phyloP scores from a whole-genome alignment of 2,113 vertebrate species.

The Verasper variegatus region DNA sequence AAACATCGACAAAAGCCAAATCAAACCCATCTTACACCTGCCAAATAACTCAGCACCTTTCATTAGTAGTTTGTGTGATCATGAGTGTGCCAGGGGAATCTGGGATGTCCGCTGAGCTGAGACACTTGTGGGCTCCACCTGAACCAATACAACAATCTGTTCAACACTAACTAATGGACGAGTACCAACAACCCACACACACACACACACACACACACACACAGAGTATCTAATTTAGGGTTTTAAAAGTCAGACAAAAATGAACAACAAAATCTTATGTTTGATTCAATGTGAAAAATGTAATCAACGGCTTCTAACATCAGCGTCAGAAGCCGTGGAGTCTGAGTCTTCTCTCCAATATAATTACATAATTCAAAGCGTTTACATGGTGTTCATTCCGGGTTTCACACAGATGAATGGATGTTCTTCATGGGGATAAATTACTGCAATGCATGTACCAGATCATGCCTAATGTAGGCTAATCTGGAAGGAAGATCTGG shows the following conservation, averaged over 20 bases:
- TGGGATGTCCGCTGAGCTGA: slow-evolving; percentile 14
- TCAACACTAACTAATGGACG: background rate
- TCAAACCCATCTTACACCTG: slow-evolving; percentile 14
- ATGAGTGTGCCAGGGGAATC: slow-evolving; percentile 23
- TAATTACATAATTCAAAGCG: slow-evolving; percentile 2
- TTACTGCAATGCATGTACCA: slow-evolving; percentile 25
- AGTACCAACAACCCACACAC: background rate
- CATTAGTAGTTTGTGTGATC: slow-evolving; percentile 48
- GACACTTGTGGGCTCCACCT: slow-evolving; percentile 7
- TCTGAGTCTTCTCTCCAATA: background rate
- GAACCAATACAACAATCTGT: slow-evolving; percentile 30
- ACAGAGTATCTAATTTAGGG: too few species aligned
- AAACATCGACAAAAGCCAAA: background rate
- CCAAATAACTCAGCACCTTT: slow-evolving; percentile 3
- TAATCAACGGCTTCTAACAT: too few species aligned
- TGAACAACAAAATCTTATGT: too few species aligned
- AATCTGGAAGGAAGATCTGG: slow-evolving; percentile 39
- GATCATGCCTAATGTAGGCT: slow-evolving; percentile 45
- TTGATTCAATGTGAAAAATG: too few species aligned
- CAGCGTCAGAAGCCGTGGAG: background rate
- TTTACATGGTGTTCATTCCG: background rate
- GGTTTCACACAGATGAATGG: background rate
- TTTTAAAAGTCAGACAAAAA: too few species aligned
- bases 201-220: too few species aligned
- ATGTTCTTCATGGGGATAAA: background rate